phyloP scores from a whole-genome alignment of 2,888 invertebrate species.

The Acanthosepion lycidas region DNA sequence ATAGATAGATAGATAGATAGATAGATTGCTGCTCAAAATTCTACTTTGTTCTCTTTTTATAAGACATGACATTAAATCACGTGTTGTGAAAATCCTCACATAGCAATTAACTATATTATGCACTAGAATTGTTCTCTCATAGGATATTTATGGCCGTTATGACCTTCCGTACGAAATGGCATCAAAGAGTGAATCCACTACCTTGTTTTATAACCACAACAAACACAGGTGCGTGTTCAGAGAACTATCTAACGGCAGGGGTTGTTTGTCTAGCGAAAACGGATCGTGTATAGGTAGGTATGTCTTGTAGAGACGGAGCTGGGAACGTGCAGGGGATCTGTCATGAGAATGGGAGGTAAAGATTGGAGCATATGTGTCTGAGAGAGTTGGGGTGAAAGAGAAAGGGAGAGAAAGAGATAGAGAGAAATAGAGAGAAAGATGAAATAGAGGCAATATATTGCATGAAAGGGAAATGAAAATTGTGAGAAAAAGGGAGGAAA shows the following conservation, averaged over 20 bases:
- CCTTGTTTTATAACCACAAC: not conserved
- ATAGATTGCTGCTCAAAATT: not conserved
- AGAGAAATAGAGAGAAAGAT: not conserved
- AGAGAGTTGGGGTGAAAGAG: not conserved
- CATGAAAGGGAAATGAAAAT: no score
- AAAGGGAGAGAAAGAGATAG: not conserved
- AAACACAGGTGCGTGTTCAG: constrained; percentile 10
- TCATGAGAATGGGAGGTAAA: not conserved
- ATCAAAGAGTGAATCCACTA: not conserved
- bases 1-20: no score
- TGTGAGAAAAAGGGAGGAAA: no score
- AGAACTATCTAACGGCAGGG: not conserved
- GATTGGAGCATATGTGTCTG: not conserved
- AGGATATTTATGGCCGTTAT: not conserved
- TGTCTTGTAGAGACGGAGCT: not conserved
- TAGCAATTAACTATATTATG: no score
- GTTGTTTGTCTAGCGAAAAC: constrained; percentile 33
- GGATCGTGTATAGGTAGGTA: not conserved
- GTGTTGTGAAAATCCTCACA: no score
- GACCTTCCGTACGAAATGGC: not conserved
- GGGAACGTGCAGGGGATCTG: not conserved
- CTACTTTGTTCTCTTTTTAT: no score
- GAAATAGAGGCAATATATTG: not conserved
- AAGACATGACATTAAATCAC: no score
- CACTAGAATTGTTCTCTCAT: no score